Evolutionary conservation across 2,113 vertebrate species (phyloP).

Genomic region (Scomber japonicus): DNA sequence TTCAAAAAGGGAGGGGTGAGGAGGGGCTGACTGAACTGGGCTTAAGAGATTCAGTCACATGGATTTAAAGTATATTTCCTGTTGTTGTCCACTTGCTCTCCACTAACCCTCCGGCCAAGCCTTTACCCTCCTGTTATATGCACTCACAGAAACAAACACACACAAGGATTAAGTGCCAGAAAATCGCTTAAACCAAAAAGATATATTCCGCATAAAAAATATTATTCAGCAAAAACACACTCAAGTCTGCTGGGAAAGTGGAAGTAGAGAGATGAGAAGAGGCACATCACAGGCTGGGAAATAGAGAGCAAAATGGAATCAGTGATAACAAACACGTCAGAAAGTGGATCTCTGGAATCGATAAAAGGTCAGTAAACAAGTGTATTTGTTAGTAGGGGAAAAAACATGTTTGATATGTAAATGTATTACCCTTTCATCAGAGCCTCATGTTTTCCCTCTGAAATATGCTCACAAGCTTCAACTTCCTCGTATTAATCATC

Average conservation of each 20-base stretch:
- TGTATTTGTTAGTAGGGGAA: background rate
- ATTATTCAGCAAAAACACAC: conserved; percentile 1
- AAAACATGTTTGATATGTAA: background rate
- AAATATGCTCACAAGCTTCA: background rate
- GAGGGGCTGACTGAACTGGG: too few species aligned
- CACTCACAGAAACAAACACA: background rate
- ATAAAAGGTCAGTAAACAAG: conserved; percentile 28
- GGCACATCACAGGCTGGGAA: conserved; percentile 10
- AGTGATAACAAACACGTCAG: conserved; percentile 13
- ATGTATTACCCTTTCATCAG: conserved; percentile 20
- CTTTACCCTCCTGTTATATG: too few species aligned
- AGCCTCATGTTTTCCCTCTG: background rate
- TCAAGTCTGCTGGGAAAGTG: background rate
- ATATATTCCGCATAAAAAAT: background rate
- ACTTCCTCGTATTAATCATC: conserved; percentile 3
- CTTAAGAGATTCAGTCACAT: background rate
- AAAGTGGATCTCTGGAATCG: conserved; percentile 15
- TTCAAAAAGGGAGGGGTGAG: background rate
- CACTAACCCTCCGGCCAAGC: too few species aligned
- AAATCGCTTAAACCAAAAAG: too few species aligned
- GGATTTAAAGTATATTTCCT: background rate
- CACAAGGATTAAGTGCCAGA: background rate
- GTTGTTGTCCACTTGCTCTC: too few species aligned
- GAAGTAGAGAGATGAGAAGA: background rate
- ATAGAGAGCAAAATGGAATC: background rate